These are phyloP conservation scores for Ceyx melanurus DNA, from an alignment of 2,113 vertebrate genomes.

Conservation along the genomic window DNA sequence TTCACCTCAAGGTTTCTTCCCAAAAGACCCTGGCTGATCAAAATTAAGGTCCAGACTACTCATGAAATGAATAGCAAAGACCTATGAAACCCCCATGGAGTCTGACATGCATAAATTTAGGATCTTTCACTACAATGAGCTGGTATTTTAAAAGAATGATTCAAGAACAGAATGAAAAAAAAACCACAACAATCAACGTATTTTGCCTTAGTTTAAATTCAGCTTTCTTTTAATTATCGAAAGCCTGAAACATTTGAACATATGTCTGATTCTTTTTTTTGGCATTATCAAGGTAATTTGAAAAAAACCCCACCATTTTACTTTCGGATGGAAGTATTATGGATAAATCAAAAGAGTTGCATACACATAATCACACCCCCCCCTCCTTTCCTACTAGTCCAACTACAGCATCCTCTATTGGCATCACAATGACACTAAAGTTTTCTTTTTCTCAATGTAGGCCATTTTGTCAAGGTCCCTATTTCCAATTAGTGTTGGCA, in stretches of 20 bases:
- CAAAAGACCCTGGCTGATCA: background rate
- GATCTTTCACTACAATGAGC: slow-evolving; percentile 44
- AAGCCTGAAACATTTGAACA: slow-evolving; percentile 32
- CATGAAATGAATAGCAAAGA: slow-evolving; percentile 33
- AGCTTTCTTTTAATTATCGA: slow-evolving; percentile 30
- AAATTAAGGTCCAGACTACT: slow-evolving; percentile 34
- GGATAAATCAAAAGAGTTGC: background rate
- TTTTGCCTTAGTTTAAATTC: slow-evolving; percentile 43
- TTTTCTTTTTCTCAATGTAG: slow-evolving; percentile 16
- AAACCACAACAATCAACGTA: too few species aligned
- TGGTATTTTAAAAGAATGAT: slow-evolving; percentile 45
- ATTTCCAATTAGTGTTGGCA: slow-evolving; percentile 12
- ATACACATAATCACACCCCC: background rate
- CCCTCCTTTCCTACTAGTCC: background rate
- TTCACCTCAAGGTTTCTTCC: slow-evolving; percentile 40
- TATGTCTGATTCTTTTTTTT: slow-evolving; percentile 24
- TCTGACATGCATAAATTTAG: slow-evolving; percentile 55
- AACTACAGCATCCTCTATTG: slow-evolving; percentile 35
- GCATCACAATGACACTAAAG: slow-evolving; percentile 50
- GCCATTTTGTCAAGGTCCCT: slow-evolving; percentile 22
- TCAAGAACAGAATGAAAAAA: slow-evolving; percentile 58
- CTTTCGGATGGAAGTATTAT: background rate
- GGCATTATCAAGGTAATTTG: slow-evolving; percentile 19
- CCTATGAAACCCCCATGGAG: background rate
- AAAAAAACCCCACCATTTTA: background rate